A percentile compares a stretch with the other conserved stretches of the same genome.
These are phyloP conservation scores for Merops nubicus DNA, from an alignment of 2,113 vertebrate species.

Conservation along the genomic window DNA sequence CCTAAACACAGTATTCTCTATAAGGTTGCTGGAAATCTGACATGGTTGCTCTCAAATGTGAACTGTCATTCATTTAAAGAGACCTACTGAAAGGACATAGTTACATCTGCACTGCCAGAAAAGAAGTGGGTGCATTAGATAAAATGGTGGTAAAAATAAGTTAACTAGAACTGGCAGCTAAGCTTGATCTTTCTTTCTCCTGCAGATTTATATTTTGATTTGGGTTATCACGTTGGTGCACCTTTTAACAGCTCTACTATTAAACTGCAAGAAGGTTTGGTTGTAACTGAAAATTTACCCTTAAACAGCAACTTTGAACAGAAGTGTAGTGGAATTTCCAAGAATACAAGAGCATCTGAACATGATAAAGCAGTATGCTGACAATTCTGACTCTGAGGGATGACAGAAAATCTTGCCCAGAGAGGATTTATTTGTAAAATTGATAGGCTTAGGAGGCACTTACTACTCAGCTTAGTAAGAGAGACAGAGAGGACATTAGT, in stretches of 20 bases:
- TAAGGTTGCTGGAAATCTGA: background rate
- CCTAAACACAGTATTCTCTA: background rate
- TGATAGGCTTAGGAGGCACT: background rate
- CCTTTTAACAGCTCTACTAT: background rate
- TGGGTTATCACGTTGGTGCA: background rate
- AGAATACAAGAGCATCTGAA: background rate
- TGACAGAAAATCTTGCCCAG: background rate
- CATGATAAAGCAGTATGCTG: background rate
- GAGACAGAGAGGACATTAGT: background rate
- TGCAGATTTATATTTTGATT: background rate
- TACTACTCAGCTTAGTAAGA: background rate
- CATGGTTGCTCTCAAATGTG: background rate
- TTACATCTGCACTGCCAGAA: background rate
- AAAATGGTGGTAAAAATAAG: background rate
- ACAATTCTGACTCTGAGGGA: background rate
- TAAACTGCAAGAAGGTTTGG: background rate
- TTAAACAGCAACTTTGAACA: background rate
- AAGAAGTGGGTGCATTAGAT: background rate
- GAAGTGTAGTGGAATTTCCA: background rate
- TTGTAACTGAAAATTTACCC: background rate
- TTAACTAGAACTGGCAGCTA: background rate
- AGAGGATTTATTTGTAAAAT: background rate
- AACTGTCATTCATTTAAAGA: background rate
- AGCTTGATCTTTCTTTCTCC: background rate
- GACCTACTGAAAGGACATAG: rapidly evolving